Conservation (phyloP, 2,113 vertebrate genomes). For the Hypocryptadius cinnamomeus region DNA sequence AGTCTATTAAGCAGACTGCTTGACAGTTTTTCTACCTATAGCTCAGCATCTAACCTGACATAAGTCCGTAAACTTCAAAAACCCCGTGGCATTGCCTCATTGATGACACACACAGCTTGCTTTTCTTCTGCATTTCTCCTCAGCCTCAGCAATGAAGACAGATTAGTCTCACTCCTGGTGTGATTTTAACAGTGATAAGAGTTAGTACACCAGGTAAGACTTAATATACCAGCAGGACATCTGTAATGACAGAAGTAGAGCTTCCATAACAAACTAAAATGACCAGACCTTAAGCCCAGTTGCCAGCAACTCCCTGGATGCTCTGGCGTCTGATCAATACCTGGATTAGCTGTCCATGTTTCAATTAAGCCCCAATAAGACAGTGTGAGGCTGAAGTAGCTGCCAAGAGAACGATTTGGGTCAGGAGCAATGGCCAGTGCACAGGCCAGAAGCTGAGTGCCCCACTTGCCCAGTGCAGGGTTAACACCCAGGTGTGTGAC, state of each 20-base stretch:
- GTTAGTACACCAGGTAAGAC: neutral
- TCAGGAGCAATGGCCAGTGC: neutral
- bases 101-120: neutral
- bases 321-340: neutral
- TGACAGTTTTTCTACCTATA: neutral
- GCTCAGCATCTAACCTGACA: neutral
- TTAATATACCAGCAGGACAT: neutral
- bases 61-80: neutral
- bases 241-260: neutral
- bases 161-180: neutral
- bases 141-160: neutral
- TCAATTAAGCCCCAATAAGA: neutral
- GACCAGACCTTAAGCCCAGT: neutral
- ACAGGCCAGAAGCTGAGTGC: neutral
- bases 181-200: neutral
- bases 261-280: neutral
- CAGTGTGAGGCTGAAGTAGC: neutral
- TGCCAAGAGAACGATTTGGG: rapidly evolving
- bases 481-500: neutral
- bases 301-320: neutral
- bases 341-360: neutral
- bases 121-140: neutral
- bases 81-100: neutral
- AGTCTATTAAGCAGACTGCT: neutral
- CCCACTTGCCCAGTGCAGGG: neutral